Evolutionary conservation across 2,888 invertebrate species (phyloP).

Genomic region (Lacanobia wlatinum): DNA sequence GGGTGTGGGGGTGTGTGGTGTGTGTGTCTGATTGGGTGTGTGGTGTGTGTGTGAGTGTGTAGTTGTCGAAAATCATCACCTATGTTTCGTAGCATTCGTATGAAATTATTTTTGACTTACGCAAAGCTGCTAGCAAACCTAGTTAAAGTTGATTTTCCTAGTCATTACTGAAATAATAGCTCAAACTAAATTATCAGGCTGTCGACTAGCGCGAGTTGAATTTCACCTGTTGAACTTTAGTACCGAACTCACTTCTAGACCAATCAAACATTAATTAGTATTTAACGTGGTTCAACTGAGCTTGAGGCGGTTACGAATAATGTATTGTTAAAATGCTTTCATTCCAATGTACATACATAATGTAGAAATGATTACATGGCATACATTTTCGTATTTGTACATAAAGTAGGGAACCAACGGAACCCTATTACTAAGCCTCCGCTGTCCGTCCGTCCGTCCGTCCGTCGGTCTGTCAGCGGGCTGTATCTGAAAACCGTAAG

Average conservation of each 20-base stretch:
- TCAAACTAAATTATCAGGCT: slow-evolving; percentile 8
- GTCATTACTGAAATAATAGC: not conserved
- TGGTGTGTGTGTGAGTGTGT: no score
- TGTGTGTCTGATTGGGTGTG: no score
- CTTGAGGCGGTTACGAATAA: not conserved
- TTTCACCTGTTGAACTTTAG: slow-evolving; percentile 26
- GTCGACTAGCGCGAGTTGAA: not conserved
- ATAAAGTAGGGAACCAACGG: no score
- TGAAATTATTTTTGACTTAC: no score
- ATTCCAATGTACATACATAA: not conserved
- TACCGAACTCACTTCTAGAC: not conserved
- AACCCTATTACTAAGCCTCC: no score
- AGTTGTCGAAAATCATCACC: no score
- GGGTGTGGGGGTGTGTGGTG: no score
- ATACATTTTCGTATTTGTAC: no score
- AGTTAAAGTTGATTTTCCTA: not conserved
- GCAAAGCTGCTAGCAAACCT: not conserved
- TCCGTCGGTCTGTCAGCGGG: no score
- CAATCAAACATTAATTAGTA: slow-evolving; percentile 20
- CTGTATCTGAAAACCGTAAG: no score
- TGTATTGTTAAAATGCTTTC: not conserved
- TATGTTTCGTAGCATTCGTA: no score
- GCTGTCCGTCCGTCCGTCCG: no score
- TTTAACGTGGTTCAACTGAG: not conserved
- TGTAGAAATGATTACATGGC: not conserved